Conservation (phyloP, 2,888 invertebrate genomes). For the Vesta saturnalis region DNA sequence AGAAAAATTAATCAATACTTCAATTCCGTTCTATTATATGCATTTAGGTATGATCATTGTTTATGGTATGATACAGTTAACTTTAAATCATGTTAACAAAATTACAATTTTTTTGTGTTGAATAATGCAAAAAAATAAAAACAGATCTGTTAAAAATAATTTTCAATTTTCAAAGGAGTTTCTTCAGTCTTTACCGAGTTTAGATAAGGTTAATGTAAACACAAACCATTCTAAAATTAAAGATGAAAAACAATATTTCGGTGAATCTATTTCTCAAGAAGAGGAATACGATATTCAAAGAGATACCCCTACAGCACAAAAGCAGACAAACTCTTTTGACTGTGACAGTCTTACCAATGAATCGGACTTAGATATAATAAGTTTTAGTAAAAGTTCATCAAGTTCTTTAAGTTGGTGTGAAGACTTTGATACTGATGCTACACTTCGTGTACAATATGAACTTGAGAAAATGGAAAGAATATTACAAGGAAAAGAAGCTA, state of each 20-base stretch:
- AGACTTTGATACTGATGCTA: constrained; percentile 65
- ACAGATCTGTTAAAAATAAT: constrained; percentile 43
- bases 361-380: constrained; percentile 30
- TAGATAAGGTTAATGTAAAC: constrained; percentile 17
- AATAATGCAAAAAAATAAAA: constrained; percentile 46
- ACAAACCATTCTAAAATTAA: not conserved
- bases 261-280: not conserved
- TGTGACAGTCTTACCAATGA: constrained; percentile 20
- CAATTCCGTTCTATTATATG: not conserved
- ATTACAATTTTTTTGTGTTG: not conserved
- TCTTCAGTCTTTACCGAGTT: constrained; percentile 21
- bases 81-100: not conserved
- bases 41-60: too few species aligned
- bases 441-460: constrained; percentile 65
- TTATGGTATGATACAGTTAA: too few species aligned
- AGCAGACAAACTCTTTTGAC: not conserved
- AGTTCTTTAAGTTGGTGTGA: constrained; percentile 65
- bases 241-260: not conserved
- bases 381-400: constrained; percentile 52
- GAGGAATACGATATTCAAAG: too few species aligned
- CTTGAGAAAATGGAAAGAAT: constrained; percentile 69
- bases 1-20: constrained; percentile 9
- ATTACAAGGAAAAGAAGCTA: constrained; percentile 66
- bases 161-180: constrained; percentile 32
- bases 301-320: not conserved